Percentiles rank a stretch among this genome's conserved stretches.
These are phyloP conservation scores for Lepus oiostolus DNA, from an alignment of 2,797 vertebrate species.

Conservation along the genomic window DNA sequence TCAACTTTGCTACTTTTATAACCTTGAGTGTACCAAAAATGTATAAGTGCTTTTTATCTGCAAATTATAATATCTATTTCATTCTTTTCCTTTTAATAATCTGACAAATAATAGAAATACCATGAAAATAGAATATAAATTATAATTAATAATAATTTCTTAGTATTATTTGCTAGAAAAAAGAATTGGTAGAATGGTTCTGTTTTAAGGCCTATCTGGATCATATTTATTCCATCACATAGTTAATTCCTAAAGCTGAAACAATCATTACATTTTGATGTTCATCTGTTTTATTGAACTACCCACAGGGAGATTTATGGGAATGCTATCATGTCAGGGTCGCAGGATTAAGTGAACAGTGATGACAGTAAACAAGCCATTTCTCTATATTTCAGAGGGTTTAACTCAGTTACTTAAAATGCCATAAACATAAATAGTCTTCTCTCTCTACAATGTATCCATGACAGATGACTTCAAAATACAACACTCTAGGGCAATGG, in stretches of 20 bases:
- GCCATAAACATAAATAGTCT: slow-evolving; percentile 88
- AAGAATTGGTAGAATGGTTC: slow-evolving; percentile 30
- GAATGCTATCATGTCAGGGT: slow-evolving; percentile 84
- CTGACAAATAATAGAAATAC: not conserved
- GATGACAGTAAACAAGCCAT: slow-evolving; percentile 86
- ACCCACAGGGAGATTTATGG: slow-evolving; percentile 83
- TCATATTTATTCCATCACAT: slow-evolving; percentile 56
- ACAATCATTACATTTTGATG: slow-evolving; percentile 80
- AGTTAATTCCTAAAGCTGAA: slow-evolving; percentile 83
- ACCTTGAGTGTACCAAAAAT: not conserved
- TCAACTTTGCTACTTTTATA: not conserved
- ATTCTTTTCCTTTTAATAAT: slow-evolving; percentile 60
- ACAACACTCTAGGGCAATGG: slow-evolving; percentile 79
- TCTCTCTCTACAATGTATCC: slow-evolving; percentile 78
- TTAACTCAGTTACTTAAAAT: slow-evolving; percentile 89
- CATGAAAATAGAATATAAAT: not conserved
- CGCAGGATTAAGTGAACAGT: slow-evolving; percentile 87
- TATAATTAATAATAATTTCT: not conserved
- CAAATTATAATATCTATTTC: not conserved
- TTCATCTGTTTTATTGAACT: slow-evolving; percentile 84
- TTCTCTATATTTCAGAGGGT: slow-evolving; percentile 87
- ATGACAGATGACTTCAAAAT: slow-evolving; percentile 87
- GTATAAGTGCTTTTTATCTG: slow-evolving; percentile 16
- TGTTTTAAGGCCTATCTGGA: slow-evolving; percentile 23
- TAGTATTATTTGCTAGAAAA: slow-evolving; percentile 35